Conservation (phyloP, 2,797 vertebrate species). For the Bradypodion ventrale region DNA sequence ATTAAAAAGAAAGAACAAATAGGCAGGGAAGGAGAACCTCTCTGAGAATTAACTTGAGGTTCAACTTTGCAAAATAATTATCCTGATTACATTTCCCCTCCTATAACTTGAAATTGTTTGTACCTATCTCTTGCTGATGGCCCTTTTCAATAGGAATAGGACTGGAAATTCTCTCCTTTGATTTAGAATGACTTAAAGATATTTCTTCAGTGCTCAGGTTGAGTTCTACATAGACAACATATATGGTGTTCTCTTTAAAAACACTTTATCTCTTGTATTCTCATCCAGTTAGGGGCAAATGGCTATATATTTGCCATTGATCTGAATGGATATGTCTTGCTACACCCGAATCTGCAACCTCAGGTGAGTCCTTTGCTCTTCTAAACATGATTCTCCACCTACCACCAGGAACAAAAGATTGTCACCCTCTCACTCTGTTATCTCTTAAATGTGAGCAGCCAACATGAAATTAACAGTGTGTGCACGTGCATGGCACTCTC, state of each 20-base stretch:
- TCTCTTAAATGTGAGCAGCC: not conserved
- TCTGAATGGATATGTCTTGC: slow-evolving; percentile 93
- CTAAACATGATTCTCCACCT: not conserved
- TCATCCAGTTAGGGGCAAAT: slow-evolving; percentile 85
- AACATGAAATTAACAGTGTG: not conserved
- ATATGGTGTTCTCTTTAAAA: not conserved
- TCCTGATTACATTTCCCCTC: not conserved
- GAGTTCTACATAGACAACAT: not conserved
- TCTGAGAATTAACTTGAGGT: not conserved
- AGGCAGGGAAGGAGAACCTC: not conserved
- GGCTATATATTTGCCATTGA: slow-evolving; percentile 96
- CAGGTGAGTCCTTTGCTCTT: slow-evolving; percentile 80
- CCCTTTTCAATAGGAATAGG: not conserved
- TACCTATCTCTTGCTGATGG: not conserved
- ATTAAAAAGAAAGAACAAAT: not conserved
- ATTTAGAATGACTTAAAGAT: not conserved
- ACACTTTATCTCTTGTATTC: slow-evolving; percentile 29
- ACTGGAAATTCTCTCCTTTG: not conserved
- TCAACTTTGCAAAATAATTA: not conserved
- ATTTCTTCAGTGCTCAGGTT: not conserved
- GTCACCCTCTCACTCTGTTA: not conserved
- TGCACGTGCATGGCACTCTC: not conserved
- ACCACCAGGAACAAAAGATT: not conserved
- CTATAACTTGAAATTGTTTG: not conserved
- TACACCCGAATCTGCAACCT: slow-evolving; percentile 94